Percentiles rank a stretch among this genome's conserved stretches.
Evolutionary conservation across 2,113 vertebrate species (phyloP).

Genomic region (Rhineura floridana): DNA sequence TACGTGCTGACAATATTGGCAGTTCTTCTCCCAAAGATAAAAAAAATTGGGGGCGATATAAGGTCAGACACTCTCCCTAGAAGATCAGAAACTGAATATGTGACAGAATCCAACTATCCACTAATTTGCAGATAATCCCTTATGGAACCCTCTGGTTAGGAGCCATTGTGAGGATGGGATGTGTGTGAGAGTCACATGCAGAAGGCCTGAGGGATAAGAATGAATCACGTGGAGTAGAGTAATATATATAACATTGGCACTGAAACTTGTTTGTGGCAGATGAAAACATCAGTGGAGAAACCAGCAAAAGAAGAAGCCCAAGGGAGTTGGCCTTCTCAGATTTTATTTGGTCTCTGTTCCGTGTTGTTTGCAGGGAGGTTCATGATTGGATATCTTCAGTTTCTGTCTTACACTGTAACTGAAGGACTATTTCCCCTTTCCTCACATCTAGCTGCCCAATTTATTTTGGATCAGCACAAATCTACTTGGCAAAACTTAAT

Average conservation of each 20-base stretch:
- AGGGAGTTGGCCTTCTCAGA: conserved; percentile 36
- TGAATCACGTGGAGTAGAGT: conserved; percentile 42
- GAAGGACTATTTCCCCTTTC: not conserved
- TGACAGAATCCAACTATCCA: not conserved
- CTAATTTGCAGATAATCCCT: conserved; percentile 6
- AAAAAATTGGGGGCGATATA: too few species aligned
- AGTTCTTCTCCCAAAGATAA: too few species aligned
- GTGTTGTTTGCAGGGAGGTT: not conserved
- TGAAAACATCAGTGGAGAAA: conserved; percentile 45
- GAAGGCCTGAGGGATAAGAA: conserved; percentile 35
- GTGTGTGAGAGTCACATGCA: conserved; percentile 23
- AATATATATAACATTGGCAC: conserved; percentile 40
- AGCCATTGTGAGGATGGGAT: conserved; percentile 31
- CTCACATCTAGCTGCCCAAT: not conserved
- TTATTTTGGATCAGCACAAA: conserved; percentile 25
- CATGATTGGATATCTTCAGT: not conserved
- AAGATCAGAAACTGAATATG: not conserved
- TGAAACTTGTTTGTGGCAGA: conserved; percentile 37
- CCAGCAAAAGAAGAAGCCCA: conserved; percentile 43
- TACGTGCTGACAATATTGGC: too few species aligned
- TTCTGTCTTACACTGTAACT: not conserved
- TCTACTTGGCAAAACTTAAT: conserved; percentile 42
- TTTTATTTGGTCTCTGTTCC: not conserved
- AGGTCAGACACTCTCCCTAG: not conserved
- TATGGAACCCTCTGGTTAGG: conserved; percentile 43